Conservation (phyloP, 2,113 vertebrate species). For the Zosterops borbonicus region DNA sequence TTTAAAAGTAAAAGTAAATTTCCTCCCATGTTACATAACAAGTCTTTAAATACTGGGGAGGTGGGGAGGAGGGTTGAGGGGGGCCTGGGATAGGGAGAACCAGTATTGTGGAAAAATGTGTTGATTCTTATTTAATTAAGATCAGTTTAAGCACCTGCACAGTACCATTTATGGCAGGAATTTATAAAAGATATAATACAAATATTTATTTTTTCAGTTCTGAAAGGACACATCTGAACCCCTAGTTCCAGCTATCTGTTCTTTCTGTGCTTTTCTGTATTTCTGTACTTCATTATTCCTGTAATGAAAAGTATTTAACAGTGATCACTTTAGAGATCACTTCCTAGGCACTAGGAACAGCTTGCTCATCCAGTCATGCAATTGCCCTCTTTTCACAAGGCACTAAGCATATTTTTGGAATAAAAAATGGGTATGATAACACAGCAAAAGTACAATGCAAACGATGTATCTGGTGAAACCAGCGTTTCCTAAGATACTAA, state of each 20-base stretch:
- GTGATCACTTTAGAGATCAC: not conserved
- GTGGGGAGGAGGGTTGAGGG: fast-evolving
- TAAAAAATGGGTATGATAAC: not conserved
- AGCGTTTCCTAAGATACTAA: not conserved
- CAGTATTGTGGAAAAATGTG: not conserved
- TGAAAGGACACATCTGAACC: not conserved
- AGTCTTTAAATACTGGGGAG: not conserved
- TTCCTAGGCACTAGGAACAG: not conserved
- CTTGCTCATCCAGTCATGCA: not conserved
- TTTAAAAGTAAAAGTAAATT: not conserved
- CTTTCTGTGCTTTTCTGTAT: too few relatives aligned
- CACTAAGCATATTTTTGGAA: not conserved
- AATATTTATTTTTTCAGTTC: not conserved
- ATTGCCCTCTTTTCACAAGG: not conserved
- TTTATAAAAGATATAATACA: not conserved
- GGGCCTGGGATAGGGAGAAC: not conserved
- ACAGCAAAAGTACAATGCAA: not conserved
- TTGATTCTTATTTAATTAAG: not conserved
- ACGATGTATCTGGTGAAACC: not conserved
- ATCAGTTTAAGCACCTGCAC: not conserved
- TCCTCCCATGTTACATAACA: not conserved
- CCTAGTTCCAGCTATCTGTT: not conserved
- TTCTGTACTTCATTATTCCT: not conserved
- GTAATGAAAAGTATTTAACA: not conserved
- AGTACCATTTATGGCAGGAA: not conserved